A percentile compares a stretch with the other conserved stretches of the same genome.
phyloP scores from a whole-genome alignment of 2,113 vertebrate species.

The Chinchilla lanigera region DNA sequence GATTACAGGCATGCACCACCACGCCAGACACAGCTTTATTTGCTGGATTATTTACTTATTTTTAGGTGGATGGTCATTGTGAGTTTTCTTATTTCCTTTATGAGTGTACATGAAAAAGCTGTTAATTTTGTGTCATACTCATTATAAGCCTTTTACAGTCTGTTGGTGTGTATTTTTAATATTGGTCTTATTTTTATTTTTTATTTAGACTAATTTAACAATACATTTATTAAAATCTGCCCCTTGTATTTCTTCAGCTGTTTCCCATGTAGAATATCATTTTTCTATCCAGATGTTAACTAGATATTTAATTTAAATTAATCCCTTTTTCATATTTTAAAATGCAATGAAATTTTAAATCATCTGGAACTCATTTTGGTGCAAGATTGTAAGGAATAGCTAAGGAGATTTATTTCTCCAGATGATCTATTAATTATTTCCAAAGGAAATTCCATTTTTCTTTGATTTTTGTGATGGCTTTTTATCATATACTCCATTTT shows the following conservation, averaged over 20 bases:
- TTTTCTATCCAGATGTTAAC: conserved; percentile 45
- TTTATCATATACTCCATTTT: conserved; percentile 29
- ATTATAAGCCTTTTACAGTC: not conserved
- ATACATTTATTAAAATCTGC: not conserved
- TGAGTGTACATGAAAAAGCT: not conserved
- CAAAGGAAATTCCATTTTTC: conserved; percentile 16
- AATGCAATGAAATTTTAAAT: conserved; percentile 21
- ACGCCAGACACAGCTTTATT: not conserved
- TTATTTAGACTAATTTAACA: conserved; percentile 35
- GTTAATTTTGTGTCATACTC: not conserved
- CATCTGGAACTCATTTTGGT: conserved; percentile 54
- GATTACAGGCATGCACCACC: no score
- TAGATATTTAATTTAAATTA: conserved; percentile 20
- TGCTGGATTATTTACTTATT: not conserved
- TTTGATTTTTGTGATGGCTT: conserved; percentile 43
- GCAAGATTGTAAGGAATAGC: not conserved
- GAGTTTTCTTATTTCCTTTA: conserved; percentile 25
- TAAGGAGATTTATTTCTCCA: conserved; percentile 1
- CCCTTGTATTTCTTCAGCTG: not conserved
- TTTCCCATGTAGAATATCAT: conserved; percentile 21
- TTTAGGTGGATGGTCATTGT: not conserved
- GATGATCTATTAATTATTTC: conserved; percentile 12
- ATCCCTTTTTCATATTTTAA: conserved; percentile 43
- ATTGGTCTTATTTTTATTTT: conserved; percentile 38
- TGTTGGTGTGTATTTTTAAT: not conserved